Conservation (phyloP, 2,888 invertebrate genomes). For the Phanerotoma sp. region DNA sequence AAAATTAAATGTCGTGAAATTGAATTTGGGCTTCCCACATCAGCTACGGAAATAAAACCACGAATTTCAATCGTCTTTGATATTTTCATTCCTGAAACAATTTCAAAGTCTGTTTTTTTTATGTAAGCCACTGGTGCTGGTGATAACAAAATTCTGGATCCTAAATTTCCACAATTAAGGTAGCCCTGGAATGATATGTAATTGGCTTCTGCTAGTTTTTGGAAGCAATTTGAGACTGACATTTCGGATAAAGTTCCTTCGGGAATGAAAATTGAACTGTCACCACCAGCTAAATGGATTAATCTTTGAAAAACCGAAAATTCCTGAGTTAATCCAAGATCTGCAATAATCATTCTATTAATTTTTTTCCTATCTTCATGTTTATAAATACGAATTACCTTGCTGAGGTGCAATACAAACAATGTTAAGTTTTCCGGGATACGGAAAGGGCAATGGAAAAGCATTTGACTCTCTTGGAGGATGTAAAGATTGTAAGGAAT, state of each 20-base stretch:
- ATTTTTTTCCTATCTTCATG: not conserved
- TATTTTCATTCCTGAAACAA: slow-evolving; percentile 63
- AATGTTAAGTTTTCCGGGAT: slow-evolving; percentile 78
- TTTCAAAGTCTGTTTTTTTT: slow-evolving; percentile 67
- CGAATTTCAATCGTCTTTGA: slow-evolving; percentile 78
- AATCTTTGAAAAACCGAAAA: slow-evolving; percentile 78
- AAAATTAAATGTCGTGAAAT: slow-evolving; percentile 87
- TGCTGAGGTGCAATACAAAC: slow-evolving; percentile 69
- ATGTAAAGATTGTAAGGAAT: slow-evolving; percentile 60
- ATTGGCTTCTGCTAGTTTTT: slow-evolving; percentile 71
- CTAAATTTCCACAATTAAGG: slow-evolving; percentile 74
- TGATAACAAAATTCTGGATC: slow-evolving; percentile 71
- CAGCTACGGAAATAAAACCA: slow-evolving; percentile 85
- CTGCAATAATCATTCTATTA: slow-evolving; percentile 32
- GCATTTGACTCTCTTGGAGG: slow-evolving; percentile 57
- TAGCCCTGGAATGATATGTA: slow-evolving; percentile 73
- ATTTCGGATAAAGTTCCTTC: slow-evolving; percentile 60
- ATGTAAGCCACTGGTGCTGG: slow-evolving; percentile 70
- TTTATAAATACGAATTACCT: slow-evolving; percentile 61
- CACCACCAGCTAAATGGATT: slow-evolving; percentile 73
- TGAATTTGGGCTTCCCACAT: slow-evolving; percentile 87
- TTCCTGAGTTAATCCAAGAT: slow-evolving; percentile 57
- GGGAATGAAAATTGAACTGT: slow-evolving; percentile 64
- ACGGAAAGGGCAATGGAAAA: slow-evolving; percentile 76
- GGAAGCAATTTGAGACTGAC: slow-evolving; percentile 56